Evolutionary conservation across 2,113 vertebrate genomes (phyloP).

Genomic region (Oostethus manadensis): DNA sequence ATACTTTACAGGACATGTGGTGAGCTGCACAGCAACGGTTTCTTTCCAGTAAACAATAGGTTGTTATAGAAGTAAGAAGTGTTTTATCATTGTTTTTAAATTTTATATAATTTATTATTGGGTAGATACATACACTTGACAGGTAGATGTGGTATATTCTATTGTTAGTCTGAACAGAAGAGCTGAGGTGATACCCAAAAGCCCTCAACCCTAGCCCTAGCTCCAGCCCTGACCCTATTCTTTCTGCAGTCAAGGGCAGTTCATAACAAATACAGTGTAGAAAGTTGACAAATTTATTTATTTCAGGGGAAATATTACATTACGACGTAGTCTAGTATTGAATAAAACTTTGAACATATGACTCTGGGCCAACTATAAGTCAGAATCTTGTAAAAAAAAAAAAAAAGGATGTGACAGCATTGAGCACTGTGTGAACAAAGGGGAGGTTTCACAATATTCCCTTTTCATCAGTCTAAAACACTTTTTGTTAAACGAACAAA

Average conservation of each 20-base stretch:
- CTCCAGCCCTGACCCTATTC: neutral
- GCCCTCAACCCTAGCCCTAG: too few species aligned
- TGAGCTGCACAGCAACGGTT: slow-evolving; percentile 20
- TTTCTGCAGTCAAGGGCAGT: slow-evolving; percentile 8
- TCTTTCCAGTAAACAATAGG: slow-evolving; percentile 35
- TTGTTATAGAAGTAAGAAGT: neutral
- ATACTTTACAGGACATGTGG: slow-evolving; percentile 34
- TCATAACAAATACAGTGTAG: slow-evolving; percentile 16
- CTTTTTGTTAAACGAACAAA: slow-evolving; percentile 23
- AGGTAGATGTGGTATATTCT: slow-evolving; percentile 4
- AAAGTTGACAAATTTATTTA: slow-evolving; percentile 1
- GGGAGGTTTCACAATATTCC: neutral
- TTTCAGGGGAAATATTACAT: neutral
- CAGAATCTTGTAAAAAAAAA: neutral
- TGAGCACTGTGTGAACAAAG: too few species aligned
- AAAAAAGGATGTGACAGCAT: neutral
- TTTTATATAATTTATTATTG: neutral
- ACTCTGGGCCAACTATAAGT: neutral
- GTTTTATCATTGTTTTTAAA: neutral
- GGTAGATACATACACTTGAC: neutral
- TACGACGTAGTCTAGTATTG: neutral
- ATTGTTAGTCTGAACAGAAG: neutral
- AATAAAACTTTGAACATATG: neutral
- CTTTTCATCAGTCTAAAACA: slow-evolving; percentile 1
- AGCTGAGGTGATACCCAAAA: neutral